Percentiles rank a stretch among this genome's conserved stretches.
These are phyloP conservation scores for Leptoteleia sp. DNA, from an alignment of 1,140 invertebrate genomes.

Conservation along the genomic window DNA sequence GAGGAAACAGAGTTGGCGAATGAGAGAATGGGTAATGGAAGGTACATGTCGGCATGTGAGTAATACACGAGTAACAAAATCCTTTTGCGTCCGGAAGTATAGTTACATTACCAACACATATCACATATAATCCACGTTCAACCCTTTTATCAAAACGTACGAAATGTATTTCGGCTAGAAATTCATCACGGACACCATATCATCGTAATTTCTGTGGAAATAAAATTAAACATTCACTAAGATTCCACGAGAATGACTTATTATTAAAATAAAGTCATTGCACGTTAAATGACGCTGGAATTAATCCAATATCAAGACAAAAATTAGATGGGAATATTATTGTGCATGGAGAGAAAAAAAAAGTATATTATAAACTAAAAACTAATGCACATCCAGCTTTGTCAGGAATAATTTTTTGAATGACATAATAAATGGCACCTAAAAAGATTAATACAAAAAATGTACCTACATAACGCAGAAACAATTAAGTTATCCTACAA, in stretches of 20 bases:
- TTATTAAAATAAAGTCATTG: not conserved
- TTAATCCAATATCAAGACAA: no score
- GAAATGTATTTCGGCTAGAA: constrained; percentile 49
- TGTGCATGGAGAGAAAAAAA: no score
- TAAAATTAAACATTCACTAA: constrained; percentile 21
- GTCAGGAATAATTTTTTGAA: no score
- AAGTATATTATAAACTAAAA: no score
- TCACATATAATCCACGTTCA: constrained; percentile 56
- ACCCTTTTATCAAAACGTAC: constrained; percentile 60
- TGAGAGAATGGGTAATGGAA: constrained; percentile 66
- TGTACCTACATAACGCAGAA: no score
- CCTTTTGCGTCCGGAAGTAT: constrained; percentile 55
- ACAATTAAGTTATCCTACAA: no score
- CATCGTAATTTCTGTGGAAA: constrained; percentile 7
- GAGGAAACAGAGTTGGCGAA: constrained; percentile 48
- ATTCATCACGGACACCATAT: constrained; percentile 40
- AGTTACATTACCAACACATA: constrained; percentile 59
- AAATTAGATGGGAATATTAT: no score
- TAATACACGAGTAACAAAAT: constrained; percentile 64
- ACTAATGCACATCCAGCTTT: no score
- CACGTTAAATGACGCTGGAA: no score
- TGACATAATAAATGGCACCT: no score
- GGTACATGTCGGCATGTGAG: constrained; percentile 61
- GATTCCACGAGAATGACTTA: not conserved
- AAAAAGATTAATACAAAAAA: no score